Evolutionary conservation across 1,140 invertebrate genomes (phyloP), one percentile per base, ranked within the genome.

Genomic region (Hirudo medicinalis): DNA sequence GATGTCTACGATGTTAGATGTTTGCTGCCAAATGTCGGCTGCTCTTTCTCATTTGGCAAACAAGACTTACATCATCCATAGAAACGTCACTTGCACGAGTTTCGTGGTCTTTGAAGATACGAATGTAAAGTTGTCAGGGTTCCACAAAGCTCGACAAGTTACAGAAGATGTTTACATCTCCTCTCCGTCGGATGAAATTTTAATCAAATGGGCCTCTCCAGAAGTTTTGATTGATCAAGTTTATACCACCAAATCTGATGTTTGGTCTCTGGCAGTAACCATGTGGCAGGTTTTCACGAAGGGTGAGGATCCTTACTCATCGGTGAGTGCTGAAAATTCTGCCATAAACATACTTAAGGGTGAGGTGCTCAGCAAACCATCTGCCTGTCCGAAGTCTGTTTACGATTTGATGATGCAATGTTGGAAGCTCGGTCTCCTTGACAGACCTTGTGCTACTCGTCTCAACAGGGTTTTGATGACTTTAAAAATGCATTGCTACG

Each of bases 241-340:
- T 29, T 74, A 74, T 63, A 67, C 27, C 25, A 74, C 54, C 25
- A 66, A 66, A 49, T 67, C 73, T 27, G 73, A 74, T 32, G 70
- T 74, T 15, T 74, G 73, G 73, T 67, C 70, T 17, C 54, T 55
- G 53, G 73, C 57, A 22, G 54, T 74, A 13, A 36, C 63, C 17
- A 25, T 74, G 9, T 74, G 73, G 73, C 70, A 74, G 54, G 60
- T 74, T 32, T 74, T 68, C 73, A 71, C 43, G 60, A 54, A 63
- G 49, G 73, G 73, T 74, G 70, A 43, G n/a, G 85, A 90, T 74
- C 94, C 95, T 0, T 97, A 97, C 78, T 49, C 43, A 17, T 49
- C 43, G 15, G 43, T 49, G 43, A 49, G 15, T 19, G 91, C 92
- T 0, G 85, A 89, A 79, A 91, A 97, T 79, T 25, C 69, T 8